Evolutionary conservation across 2,888 invertebrate species (phyloP), one percentile per base, ranked within the genome.

Genomic region (Idaea aversata): DNA sequence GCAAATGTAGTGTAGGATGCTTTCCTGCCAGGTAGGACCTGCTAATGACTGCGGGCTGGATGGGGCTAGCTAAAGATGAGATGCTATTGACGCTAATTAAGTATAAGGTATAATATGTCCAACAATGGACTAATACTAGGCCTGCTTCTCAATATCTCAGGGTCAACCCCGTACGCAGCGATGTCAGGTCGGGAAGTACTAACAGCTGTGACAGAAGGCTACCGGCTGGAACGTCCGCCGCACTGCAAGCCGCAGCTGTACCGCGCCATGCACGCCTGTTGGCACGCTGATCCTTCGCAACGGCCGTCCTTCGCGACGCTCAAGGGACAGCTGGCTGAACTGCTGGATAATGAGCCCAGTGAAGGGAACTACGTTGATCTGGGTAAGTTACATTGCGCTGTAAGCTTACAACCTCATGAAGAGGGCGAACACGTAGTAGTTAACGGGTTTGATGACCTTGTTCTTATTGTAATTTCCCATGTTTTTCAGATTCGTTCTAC

Each of bases 121-220:
- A 25, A 25, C 25, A 25, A 1, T 25, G 25, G 3, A 25, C 25
- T 25, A 25, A 25, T 25, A 25, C 3, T 2, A 25, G 25, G n/a
- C n/a, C n/a, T n/a, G n/a, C n/a, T 25, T 25, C 25, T 25, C n/a
- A 25, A 25, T 25, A 3, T 25, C 2, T 0, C 86, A 97, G 97
- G 97, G 65, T 96, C 96, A 63, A 97, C 97, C 80, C 97, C 97
- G 4, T 97, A 97, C 87, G 96, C 97, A n/a, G 95, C 96, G 67
- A 95, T 97, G 94, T 95, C 96, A 0, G 97, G 97, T 0, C 94
- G 97, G 10, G 97, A 97, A 81, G 97, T 97, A n/a, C 94, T 97
- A 83, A 94, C 96, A 7, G 95, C 95, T 57, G 96, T 97, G 62
- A 95, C 96, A 34, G 95, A 95, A 75, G 97, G 97, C 34, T 95